Evolutionary conservation across 1,140 invertebrate genomes (phyloP).

Genomic region (Eumeta japonica): DNA sequence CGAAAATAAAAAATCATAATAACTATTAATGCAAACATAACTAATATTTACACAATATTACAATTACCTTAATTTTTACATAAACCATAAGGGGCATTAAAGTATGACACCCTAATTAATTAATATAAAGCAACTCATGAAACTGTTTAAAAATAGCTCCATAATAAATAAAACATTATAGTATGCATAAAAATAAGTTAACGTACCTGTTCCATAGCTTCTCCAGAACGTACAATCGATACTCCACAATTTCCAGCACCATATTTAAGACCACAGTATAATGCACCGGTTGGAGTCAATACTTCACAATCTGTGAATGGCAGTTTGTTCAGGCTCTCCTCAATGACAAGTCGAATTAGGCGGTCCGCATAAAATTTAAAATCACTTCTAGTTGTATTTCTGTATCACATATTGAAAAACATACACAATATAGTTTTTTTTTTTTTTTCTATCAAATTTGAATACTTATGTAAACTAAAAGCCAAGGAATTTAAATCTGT

Average conservation of each 20-base stretch:
- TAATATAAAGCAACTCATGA: too few relatives aligned
- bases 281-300: slow-evolving; percentile 87
- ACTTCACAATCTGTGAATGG: slow-evolving; percentile 88
- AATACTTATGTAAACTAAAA: too few relatives aligned
- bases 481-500: slow-evolving; percentile 1
- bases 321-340: slow-evolving; percentile 96
- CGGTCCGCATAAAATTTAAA: slow-evolving; percentile 99
- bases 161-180: too few relatives aligned
- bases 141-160: too few relatives aligned
- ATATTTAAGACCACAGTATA: slow-evolving; percentile 90
- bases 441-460: too few relatives aligned
- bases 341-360: slow-evolving; percentile 91
- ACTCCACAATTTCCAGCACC: slow-evolving; percentile 97
- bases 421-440: slow-evolving; percentile 3
- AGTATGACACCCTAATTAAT: too few relatives aligned
- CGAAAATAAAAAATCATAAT: too few relatives aligned
- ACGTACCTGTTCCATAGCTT: slow-evolving; percentile 93
- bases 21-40: too few relatives aligned
- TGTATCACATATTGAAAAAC: slow-evolving; percentile 52
- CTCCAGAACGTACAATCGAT: slow-evolving; percentile 92
- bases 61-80: too few relatives aligned
- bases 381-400: slow-evolving; percentile 89
- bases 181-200: slow-evolving; percentile 5
- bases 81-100: too few relatives aligned
- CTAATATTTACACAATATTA: too few relatives aligned